Conservation (phyloP, 2,888 invertebrate species). For the Eupelmus urozonus region DNA sequence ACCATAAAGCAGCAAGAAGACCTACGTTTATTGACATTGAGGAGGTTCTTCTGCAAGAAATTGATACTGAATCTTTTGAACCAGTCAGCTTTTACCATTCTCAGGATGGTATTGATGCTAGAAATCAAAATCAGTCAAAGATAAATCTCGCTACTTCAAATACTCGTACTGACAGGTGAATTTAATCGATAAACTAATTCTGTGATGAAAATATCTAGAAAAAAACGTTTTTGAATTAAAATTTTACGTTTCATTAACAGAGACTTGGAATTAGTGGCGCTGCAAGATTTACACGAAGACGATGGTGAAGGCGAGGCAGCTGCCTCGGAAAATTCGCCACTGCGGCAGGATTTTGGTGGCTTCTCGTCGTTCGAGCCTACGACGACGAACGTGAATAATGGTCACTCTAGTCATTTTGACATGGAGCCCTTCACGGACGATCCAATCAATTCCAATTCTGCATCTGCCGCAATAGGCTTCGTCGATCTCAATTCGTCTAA, state of each 20-base stretch:
- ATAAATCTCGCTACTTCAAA: slow-evolving; percentile 66
- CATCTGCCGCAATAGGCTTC: slow-evolving; percentile 65
- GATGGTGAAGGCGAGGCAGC: slow-evolving; percentile 68
- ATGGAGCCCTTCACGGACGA: slow-evolving; percentile 65
- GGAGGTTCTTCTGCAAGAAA: slow-evolving; percentile 83
- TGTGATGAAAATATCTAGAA: too few relatives aligned
- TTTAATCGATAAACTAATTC: slow-evolving; percentile 9
- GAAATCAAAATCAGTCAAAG: slow-evolving; percentile 76
- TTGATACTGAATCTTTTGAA: slow-evolving; percentile 81
- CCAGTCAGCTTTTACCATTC: slow-evolving; percentile 83
- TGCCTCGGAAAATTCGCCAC: slow-evolving; percentile 66
- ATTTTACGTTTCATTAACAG: not conserved
- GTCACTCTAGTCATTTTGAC: slow-evolving; percentile 67
- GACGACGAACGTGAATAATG: slow-evolving; percentile 67
- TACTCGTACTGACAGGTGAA: slow-evolving; percentile 71
- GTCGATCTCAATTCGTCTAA: slow-evolving; percentile 72
- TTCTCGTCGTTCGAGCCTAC: slow-evolving; percentile 71
- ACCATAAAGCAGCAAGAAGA: slow-evolving; percentile 86
- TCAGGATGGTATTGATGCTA: slow-evolving; percentile 79
- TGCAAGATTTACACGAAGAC: slow-evolving; percentile 71
- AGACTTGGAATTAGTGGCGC: slow-evolving; percentile 69
- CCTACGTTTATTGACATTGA: slow-evolving; percentile 93
- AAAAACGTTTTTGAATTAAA: not conserved
- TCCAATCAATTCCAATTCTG: slow-evolving; percentile 61
- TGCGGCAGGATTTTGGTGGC: slow-evolving; percentile 71